Evolutionary conservation across 2,888 invertebrate species (phyloP).

Genomic region (Dascillus cervinus): DNA sequence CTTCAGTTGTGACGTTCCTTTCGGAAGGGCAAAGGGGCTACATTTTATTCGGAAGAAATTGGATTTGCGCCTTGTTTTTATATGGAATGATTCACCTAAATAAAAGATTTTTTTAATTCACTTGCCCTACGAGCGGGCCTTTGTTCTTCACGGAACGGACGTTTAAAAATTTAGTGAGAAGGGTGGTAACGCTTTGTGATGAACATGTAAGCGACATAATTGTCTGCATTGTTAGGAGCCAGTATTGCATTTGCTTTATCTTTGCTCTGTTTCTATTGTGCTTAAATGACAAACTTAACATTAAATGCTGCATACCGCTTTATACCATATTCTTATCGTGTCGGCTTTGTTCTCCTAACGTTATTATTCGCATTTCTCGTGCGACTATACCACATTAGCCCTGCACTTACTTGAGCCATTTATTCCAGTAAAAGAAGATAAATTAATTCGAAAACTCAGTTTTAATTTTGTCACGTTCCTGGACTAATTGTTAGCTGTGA

Average conservation of each 20-base stretch:
- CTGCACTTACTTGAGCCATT: slow-evolving; percentile 10
- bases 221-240: slow-evolving; percentile 12
- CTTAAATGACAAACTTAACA: slow-evolving; percentile 14
- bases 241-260: slow-evolving; percentile 12
- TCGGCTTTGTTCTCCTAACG: slow-evolving; percentile 8
- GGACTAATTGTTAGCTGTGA: slow-evolving; percentile 26
- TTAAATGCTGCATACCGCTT: slow-evolving; percentile 14
- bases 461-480: slow-evolving; percentile 26
- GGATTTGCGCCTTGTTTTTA: slow-evolving; percentile 7
- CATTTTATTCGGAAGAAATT: slow-evolving; percentile 7
- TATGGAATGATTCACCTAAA: slow-evolving; percentile 5
- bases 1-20: slow-evolving; percentile 6
- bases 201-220: slow-evolving; percentile 12
- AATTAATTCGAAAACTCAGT: slow-evolving; percentile 18
- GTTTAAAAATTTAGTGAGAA: background rate
- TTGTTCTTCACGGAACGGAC: background rate
- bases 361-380: slow-evolving; percentile 10
- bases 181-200: background rate
- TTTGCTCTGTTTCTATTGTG: slow-evolving; percentile 14
- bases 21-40: slow-evolving; percentile 1
- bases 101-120: slow-evolving; percentile 8
- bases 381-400: slow-evolving; percentile 11
- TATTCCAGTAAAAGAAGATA: slow-evolving; percentile 11
- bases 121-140: slow-evolving; percentile 6
- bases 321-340: slow-evolving; percentile 18